A percentile compares a stretch with the other conserved stretches of the same genome.
These are phyloP conservation scores for Andrena fulva DNA, from an alignment of 2,888 invertebrate species.

Conservation along the genomic window DNA sequence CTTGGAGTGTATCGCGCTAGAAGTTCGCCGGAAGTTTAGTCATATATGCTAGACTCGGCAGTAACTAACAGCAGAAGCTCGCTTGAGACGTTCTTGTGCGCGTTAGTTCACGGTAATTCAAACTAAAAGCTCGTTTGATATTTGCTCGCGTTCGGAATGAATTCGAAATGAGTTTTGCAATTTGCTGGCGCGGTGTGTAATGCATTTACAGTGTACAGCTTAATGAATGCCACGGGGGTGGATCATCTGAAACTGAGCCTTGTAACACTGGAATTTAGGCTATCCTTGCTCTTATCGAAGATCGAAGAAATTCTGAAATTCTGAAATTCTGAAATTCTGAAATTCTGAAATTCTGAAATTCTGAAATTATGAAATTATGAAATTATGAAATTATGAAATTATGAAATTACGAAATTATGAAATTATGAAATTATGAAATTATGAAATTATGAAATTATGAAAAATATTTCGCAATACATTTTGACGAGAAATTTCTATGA, in stretches of 20 bases:
- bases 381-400: too few relatives aligned
- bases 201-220: not conserved
- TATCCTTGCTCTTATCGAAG: not conserved
- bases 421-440: too few relatives aligned
- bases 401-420: too few relatives aligned
- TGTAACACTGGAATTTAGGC: not conserved
- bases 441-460: too few relatives aligned
- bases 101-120: slow-evolving; percentile 30
- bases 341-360: too few relatives aligned
- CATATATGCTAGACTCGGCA: slow-evolving; percentile 36
- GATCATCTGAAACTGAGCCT: not conserved
- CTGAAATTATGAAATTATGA: too few relatives aligned
- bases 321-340: too few relatives aligned
- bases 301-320: not conserved
- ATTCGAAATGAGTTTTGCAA: slow-evolving; percentile 39
- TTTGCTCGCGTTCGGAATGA: slow-evolving; percentile 27
- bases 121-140: slow-evolving; percentile 45
- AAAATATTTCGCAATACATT: not conserved
- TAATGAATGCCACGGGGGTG: not conserved
- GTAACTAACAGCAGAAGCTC: slow-evolving; percentile 34
- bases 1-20: slow-evolving; percentile 22
- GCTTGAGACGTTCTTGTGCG: slow-evolving; percentile 24
- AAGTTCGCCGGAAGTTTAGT: slow-evolving; percentile 48
- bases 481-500: not conserved
- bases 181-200: slow-evolving; percentile 3